Percentiles rank a stretch among this genome's conserved stretches.
phyloP scores from a whole-genome alignment of 2,113 vertebrate genomes.

The Electrona antarctica region DNA sequence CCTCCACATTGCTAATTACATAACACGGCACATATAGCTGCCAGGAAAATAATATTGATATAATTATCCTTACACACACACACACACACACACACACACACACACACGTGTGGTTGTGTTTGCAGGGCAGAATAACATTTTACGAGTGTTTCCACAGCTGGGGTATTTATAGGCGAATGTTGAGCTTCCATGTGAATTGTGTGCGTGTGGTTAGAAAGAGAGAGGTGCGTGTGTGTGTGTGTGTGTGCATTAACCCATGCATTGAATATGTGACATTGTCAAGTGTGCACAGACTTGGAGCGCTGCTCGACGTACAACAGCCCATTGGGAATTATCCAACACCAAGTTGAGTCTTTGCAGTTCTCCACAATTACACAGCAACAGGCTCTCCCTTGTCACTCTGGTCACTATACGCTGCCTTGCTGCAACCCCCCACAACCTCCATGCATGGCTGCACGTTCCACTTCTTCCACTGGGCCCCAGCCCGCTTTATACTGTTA shows the following conservation, averaged over 20 bases:
- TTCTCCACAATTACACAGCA: slow-evolving; percentile 54
- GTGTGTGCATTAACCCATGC: neutral
- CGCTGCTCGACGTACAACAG: slow-evolving; percentile 46
- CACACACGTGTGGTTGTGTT: neutral
- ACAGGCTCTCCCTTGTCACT: slow-evolving; percentile 32
- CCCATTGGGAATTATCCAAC: slow-evolving; percentile 19
- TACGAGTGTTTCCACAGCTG: slow-evolving; percentile 43
- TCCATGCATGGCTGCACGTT: slow-evolving; percentile 27
- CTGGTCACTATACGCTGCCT: neutral
- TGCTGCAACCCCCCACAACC: slow-evolving; percentile 29
- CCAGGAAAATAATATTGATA: no score
- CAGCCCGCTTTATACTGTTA: no score
- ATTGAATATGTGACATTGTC: neutral
- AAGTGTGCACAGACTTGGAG: neutral
- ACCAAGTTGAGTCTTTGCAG: slow-evolving; percentile 49
- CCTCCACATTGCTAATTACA: no score
- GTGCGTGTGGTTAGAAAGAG: no score
- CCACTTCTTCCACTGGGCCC: slow-evolving; percentile 54
- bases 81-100: no score
- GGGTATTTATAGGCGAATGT: slow-evolving; percentile 1
- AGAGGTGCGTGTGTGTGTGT: neutral
- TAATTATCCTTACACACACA: no score
- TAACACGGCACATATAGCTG: no score
- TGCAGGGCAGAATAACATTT: slow-evolving; percentile 28
- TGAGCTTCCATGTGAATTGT: no score